These are phyloP conservation scores for Halcyon leucocephala DNA, from an alignment of 2,797 vertebrate genomes.

Conservation along the genomic window DNA sequence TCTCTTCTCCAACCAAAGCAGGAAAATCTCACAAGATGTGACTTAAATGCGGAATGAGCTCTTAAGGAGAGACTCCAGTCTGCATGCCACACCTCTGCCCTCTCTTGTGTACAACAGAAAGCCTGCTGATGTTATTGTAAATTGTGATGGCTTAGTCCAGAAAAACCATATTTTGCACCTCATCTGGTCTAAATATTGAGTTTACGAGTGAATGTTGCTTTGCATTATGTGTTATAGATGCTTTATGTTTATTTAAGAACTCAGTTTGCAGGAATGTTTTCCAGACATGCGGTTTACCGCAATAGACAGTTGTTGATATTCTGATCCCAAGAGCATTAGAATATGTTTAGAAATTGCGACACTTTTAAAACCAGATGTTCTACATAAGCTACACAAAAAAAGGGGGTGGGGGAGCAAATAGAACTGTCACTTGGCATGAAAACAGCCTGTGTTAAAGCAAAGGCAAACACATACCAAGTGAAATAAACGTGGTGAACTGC, in stretches of 20 bases:
- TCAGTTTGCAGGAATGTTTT: slow-evolving; percentile 81
- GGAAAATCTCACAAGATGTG: neutral
- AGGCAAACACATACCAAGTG: slow-evolving; percentile 52
- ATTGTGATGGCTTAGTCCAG: slow-evolving; percentile 52
- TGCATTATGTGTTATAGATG: slow-evolving; percentile 80
- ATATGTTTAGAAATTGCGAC: slow-evolving; percentile 87
- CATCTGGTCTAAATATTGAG: slow-evolving; percentile 80
- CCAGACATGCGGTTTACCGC: slow-evolving; percentile 85
- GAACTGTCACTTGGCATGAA: slow-evolving; percentile 68
- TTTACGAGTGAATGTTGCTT: slow-evolving; percentile 78
- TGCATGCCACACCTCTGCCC: slow-evolving; percentile 51
- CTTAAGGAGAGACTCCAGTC: neutral
- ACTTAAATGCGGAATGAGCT: neutral
- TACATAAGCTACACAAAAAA: slow-evolving; percentile 76
- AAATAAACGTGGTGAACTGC: slow-evolving; percentile 50
- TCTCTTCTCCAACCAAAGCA: neutral
- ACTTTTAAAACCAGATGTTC: slow-evolving; percentile 89
- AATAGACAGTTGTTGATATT: slow-evolving; percentile 86
- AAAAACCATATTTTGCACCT: slow-evolving; percentile 79
- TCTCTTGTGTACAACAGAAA: slow-evolving; percentile 24
- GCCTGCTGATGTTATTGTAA: neutral
- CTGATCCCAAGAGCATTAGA: slow-evolving; percentile 84
- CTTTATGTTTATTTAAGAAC: slow-evolving; percentile 89
- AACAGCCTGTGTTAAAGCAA: slow-evolving; percentile 38
- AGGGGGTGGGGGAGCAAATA: slow-evolving; percentile 50